Base-by-base conservation (phyloP, 2,797 vertebrate species). In the Perodicticus potto region DNA sequence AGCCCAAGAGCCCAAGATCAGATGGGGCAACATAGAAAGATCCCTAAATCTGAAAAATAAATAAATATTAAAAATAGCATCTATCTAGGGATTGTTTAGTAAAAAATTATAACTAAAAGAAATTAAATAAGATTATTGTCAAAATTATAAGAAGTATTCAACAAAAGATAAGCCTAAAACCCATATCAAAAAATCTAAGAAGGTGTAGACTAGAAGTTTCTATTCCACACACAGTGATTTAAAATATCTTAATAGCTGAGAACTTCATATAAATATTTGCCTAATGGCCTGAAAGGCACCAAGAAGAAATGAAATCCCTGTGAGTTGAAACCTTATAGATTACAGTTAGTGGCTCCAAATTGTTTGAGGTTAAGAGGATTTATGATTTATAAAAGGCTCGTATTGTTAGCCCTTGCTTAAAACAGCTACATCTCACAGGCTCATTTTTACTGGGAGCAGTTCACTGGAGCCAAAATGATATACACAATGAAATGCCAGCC, bases 251-350 rank as follows among this genome's bases (percentile, higher is more conserved):
- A 92, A 92, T 88, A 97, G 83, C 34, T 88, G n/a, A 97, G 91
- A 95, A 92, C 95, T 98, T 98, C 96, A 97, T 98, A 96, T 98
- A 98, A 98, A 98, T 96, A 97, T 97, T 98, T 98, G 95, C 27
- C 87, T 96, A 98, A 96, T 96, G 95, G 94, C 0, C 4, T 88
- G 89, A 94, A 90, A 98, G 97, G 97, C 96, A 98, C 78, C 94
- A 96, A 98, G 93, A 97, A 94, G 95, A 98, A 98, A 89, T 95
- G 89, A 97, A 98, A 98, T 95, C 96, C 96, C 92, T 91, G 55
- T 29, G 91, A 98, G 91, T 78, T 97, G 97, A 98, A 98, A 97
- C 97, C 96, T 97, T 98, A 98, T 97, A 98, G 97, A 98, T 98
- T 98, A 94, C 92, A 98, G 96, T 97, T 93, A 29, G 96, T 98